Percentiles rank a stretch among this genome's conserved stretches.
phyloP scores from a whole-genome alignment of 2,113 vertebrate species.

The Centrocercus urophasianus region DNA sequence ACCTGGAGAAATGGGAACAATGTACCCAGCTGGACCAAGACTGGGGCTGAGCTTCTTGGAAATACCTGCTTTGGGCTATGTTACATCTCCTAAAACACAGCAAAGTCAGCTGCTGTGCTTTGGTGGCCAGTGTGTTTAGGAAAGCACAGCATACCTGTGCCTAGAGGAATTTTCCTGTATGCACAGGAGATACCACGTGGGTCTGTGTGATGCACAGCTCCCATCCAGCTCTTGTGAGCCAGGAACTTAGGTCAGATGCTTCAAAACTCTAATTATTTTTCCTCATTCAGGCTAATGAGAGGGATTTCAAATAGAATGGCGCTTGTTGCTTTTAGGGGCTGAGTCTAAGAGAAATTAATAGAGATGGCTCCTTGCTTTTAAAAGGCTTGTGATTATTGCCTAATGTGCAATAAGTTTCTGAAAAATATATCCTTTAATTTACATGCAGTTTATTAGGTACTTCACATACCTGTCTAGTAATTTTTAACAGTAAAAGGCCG shows the following conservation, averaged over 20 bases:
- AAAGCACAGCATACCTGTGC: rapidly evolving
- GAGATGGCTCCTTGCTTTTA: neutral
- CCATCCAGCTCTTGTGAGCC: neutral
- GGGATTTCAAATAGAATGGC: rapidly evolving
- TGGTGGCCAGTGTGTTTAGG: neutral
- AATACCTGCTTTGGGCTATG: too few species aligned
- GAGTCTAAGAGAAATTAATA: neutral
- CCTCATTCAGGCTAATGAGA: neutral
- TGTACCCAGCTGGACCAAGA: too few species aligned
- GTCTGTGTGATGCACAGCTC: neutral
- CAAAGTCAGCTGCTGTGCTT: neutral
- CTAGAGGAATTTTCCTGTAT: rapidly evolving
- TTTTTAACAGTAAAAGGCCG: neutral
- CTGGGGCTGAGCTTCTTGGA: too few species aligned
- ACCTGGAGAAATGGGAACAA: too few species aligned
- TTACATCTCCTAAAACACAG: neutral
- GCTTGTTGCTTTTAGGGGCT: neutral
- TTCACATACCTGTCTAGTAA: neutral
- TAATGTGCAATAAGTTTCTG: neutral
- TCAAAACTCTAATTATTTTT: neutral
- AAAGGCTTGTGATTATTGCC: neutral
- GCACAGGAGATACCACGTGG: too few species aligned
- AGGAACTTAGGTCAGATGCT: neutral
- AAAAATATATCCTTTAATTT: neutral
- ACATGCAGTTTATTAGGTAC: neutral